Conservation (phyloP, 2,888 invertebrate genomes). For the Thelaira solivaga region DNA sequence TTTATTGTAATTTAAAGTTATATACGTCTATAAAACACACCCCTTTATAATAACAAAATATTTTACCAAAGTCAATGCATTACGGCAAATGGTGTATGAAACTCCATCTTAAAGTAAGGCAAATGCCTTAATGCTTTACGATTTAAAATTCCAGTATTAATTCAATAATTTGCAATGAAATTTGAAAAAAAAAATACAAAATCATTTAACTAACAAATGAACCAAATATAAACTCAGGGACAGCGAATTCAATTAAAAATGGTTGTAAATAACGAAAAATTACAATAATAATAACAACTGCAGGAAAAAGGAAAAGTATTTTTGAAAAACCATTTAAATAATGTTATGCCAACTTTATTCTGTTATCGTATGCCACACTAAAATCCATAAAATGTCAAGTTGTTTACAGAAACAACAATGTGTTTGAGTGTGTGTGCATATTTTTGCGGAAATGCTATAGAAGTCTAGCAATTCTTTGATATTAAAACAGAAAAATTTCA, state of each 20-base stretch:
- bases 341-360: constrained; percentile 35
- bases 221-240: constrained; percentile 32
- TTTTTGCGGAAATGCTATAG: no score
- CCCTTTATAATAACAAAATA: no score
- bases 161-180: no score
- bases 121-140: no score
- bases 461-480: no score
- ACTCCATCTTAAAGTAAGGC: no score
- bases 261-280: constrained; percentile 19
- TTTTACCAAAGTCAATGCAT: no score
- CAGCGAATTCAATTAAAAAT: constrained; percentile 43
- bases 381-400: constrained; percentile 1
- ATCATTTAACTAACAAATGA: constrained; percentile 6
- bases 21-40: no score
- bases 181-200: constrained; percentile 11
- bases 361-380: constrained; percentile 8
- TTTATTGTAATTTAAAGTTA: no score
- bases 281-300: constrained; percentile 11
- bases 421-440: no score
- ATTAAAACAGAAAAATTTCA: neutral
- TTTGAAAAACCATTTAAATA: constrained; percentile 31
- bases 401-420: neutral
- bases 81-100: no score
- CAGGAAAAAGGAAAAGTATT: neutral
- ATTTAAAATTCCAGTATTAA: no score